A percentile compares a stretch with the other conserved stretches of the same genome.
Evolutionary conservation across 2,797 vertebrate genomes (phyloP).

Genomic region (Tarsius wallacei): DNA sequence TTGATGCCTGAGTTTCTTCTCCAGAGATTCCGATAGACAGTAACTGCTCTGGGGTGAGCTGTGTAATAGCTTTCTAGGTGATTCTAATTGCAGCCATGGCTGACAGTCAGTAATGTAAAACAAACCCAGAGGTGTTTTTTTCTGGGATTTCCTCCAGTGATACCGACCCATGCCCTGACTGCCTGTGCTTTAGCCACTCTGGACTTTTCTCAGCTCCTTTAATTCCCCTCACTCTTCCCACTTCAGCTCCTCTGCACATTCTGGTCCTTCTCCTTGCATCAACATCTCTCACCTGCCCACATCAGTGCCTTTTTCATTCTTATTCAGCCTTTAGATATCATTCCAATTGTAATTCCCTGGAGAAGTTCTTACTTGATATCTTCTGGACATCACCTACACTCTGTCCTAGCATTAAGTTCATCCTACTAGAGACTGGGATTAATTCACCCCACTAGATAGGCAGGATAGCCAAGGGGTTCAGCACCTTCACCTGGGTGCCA

Average conservation of each 20-base stretch:
- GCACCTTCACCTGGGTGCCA: background rate
- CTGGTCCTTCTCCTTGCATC: background rate
- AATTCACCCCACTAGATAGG: background rate
- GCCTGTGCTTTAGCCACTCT: background rate
- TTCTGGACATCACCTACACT: background rate
- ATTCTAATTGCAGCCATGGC: constrained; percentile 15
- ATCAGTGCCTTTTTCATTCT: background rate
- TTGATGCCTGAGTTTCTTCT: background rate
- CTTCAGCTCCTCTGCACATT: background rate
- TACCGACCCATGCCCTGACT: accelerated
- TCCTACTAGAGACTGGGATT: background rate
- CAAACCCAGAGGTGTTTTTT: background rate
- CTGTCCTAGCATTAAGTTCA: background rate
- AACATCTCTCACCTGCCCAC: background rate
- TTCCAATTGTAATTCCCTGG: background rate
- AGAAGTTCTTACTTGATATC: background rate
- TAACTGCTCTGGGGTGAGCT: background rate
- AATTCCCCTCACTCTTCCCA: background rate
- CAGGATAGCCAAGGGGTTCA: background rate
- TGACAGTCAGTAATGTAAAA: background rate
- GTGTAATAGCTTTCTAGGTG: background rate
- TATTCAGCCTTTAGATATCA: background rate
- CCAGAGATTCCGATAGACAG: background rate
- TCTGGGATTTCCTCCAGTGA: background rate
- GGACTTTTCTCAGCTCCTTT: background rate